phyloP scores from a whole-genome alignment of 2,797 vertebrate genomes.

The Coccyzus lansbergi region DNA sequence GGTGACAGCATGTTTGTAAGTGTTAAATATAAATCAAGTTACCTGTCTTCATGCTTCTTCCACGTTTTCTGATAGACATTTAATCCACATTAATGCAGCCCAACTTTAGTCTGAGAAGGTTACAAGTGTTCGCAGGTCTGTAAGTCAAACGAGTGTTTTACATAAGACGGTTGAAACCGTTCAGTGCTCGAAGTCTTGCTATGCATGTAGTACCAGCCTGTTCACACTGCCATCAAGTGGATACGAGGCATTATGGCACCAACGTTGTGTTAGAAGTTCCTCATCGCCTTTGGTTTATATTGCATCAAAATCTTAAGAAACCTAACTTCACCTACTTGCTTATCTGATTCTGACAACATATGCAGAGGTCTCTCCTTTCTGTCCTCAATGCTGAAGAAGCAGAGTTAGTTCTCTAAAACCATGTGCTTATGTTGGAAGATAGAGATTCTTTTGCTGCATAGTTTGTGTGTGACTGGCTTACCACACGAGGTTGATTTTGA shows the following conservation, averaged over 20 bases:
- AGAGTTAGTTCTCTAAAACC: not conserved
- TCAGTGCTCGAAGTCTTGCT: fast-evolving
- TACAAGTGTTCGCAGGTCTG: fast-evolving
- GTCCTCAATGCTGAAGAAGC: not conserved
- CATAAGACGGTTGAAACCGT: fast-evolving
- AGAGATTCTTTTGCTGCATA: not conserved
- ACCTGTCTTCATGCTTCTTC: not conserved
- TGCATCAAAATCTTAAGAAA: not conserved
- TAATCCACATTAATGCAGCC: fast-evolving
- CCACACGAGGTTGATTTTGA: not conserved
- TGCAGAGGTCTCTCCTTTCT: not conserved
- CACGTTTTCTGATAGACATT: fast-evolving
- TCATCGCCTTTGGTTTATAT: fast-evolving
- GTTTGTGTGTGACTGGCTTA: not conserved
- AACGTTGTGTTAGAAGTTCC: fast-evolving
- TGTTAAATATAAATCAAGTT: not conserved
- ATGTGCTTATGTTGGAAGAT: not conserved
- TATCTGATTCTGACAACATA: not conserved
- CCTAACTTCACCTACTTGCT: no score
- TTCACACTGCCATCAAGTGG: conserved; percentile 52
- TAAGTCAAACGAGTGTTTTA: fast-evolving
- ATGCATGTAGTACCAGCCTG: not conserved
- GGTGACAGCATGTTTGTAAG: not conserved
- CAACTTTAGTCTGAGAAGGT: fast-evolving
- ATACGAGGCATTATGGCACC: not conserved